phyloP scores from a whole-genome alignment of 2,113 vertebrate genomes.

The Mustela lutreola region DNA sequence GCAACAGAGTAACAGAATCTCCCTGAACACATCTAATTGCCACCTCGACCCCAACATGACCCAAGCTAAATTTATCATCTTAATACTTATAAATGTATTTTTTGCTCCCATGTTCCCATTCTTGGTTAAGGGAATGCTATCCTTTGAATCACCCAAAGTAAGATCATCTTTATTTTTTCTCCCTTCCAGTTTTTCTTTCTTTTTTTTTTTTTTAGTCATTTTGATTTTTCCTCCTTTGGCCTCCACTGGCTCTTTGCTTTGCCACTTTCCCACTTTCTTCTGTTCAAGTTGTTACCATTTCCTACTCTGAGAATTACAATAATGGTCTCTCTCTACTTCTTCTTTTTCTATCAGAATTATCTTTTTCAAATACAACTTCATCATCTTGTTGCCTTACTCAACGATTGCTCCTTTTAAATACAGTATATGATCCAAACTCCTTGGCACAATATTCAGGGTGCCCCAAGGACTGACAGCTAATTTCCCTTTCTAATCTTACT shows the following conservation, averaged over 20 bases:
- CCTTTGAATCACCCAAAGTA: background rate
- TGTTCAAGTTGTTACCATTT: background rate
- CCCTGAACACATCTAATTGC: background rate
- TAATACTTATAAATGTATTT: background rate
- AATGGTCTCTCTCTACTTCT: background rate
- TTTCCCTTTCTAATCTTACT: background rate
- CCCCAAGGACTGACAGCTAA: too few relatives aligned
- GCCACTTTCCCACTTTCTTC: background rate
- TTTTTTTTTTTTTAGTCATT: background rate
- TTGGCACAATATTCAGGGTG: background rate
- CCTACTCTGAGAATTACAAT: background rate
- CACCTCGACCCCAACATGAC: background rate
- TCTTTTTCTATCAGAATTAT: background rate
- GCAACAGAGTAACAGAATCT: slow-evolving; percentile 9
- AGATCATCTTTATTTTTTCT: background rate
- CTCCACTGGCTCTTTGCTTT: background rate
- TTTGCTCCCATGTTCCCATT: background rate
- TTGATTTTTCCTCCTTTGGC: background rate
- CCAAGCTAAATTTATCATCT: background rate
- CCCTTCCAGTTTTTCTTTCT: background rate
- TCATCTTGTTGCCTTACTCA: background rate
- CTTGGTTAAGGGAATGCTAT: background rate
- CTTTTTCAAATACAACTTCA: background rate
- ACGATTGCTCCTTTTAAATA: background rate
- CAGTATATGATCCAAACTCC: background rate